A percentile compares a stretch with the other conserved stretches of the same genome.
Conservation (phyloP, 2,888 invertebrate genomes). For the Phytoseiulus persimilis region DNA sequence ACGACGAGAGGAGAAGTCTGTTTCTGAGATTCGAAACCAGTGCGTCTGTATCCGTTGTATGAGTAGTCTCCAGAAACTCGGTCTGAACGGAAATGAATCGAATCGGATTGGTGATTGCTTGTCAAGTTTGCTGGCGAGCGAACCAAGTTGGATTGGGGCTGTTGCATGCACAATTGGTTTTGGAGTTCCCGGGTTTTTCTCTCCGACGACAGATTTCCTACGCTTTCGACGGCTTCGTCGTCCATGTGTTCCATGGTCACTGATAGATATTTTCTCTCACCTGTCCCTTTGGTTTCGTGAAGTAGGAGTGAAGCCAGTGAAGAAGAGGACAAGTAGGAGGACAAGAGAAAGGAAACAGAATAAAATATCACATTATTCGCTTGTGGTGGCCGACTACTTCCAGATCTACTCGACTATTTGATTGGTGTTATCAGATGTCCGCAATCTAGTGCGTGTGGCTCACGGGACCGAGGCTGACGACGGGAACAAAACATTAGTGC, state of each 20-base stretch:
- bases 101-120: background rate
- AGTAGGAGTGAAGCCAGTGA: conserved; percentile 37
- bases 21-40: background rate
- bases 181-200: background rate
- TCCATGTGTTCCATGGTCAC: background rate
- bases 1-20: background rate
- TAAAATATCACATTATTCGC: conserved; percentile 5
- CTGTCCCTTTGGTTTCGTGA: conserved; percentile 38
- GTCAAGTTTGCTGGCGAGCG: background rate
- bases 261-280: conserved; percentile 30
- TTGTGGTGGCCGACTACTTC: background rate
- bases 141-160: background rate
- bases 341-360: conserved; percentile 36
- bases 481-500: background rate
- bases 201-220: background rate
- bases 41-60: background rate
- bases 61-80: background rate
- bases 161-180: background rate
- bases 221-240: background rate
- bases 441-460: background rate
- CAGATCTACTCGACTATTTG: background rate
- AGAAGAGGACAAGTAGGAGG: conserved; percentile 38
- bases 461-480: background rate
- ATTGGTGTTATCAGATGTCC: background rate
- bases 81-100: background rate